Evolutionary conservation across 2,888 invertebrate species (phyloP), one percentile per base, ranked within the genome.

Genomic region (Cyclophora albipunctata): DNA sequence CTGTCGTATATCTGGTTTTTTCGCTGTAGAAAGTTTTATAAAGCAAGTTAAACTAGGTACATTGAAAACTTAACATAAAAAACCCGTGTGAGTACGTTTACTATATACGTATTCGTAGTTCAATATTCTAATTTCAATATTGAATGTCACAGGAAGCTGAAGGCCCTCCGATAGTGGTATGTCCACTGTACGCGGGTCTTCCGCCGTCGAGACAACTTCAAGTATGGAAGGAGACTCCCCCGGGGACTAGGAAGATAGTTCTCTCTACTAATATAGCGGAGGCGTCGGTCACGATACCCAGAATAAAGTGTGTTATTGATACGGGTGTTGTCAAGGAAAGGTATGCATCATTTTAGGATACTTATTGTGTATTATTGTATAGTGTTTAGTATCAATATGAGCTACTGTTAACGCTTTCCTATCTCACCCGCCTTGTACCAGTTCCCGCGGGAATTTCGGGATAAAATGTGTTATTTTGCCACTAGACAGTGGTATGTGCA

Each of bases 211-310:
- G 96, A 66, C 97, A 98, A 83, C 87, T 98, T 70, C 93, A 94
- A 71, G 97, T 96, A 33, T 98, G 98, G 89, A 90, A 92, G 53
- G 90, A 91, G 0, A 90, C 93, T 2, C 92, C 94, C 3, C 81
- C 90, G 3, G 94, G 93, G 52, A 92, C 92, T 20, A 90, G 99
- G 49, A 99, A 99, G 88, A 93, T 99, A 34, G 93, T 99, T 35
- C 90, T 99, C 46, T 94, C 98, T 4, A 99, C 99, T 37, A 99
- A 99, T 78, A 96, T 99, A 58, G 99, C 99, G 0, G 99, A 99
- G 87, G 97, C 99, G 0, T 99, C 98, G 3, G 92, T 99, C 35
- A 99, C 99, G 0, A 98, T 99, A 63, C 94, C 94, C 50, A 95
- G 96, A 48, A 95, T 98, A 60, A 94, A 94, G 67, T 95, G 93